phyloP scores from a whole-genome alignment of 1,140 invertebrate genomes.

The Drosophila nasuta region DNA sequence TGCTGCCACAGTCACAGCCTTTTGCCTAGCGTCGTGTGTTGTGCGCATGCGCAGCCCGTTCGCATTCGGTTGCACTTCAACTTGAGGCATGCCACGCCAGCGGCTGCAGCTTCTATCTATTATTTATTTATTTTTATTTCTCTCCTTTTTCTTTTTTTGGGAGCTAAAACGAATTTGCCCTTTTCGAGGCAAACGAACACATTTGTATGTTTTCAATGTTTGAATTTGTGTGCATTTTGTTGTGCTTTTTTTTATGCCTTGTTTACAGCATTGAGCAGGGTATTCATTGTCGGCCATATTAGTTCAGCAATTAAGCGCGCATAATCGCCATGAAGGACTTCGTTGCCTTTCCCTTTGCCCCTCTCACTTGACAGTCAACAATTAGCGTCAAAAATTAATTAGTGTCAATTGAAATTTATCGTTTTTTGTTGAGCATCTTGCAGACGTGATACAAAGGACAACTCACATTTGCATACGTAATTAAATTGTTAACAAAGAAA shows the following conservation, averaged over 20 bases:
- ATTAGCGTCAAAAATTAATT: no score
- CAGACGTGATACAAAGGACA: no score
- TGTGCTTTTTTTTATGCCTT: slow-evolving; percentile 21
- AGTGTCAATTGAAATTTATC: no score
- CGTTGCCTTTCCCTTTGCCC: no score
- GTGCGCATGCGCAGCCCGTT: slow-evolving; percentile 71
- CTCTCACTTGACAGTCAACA: no score
- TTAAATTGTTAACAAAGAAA: no score
- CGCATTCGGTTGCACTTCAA: slow-evolving; percentile 74
- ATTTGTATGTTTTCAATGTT: slow-evolving; percentile 44
- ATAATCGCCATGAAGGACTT: neutral
- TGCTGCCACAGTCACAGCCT: neutral
- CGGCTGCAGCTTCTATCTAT: slow-evolving; percentile 41
- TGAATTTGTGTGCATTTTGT: slow-evolving; percentile 41
- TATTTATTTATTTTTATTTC: slow-evolving; percentile 12
- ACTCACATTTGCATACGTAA: no score
- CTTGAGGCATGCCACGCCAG: slow-evolving; percentile 64
- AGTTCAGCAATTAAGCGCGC: neutral
- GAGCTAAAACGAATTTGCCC: slow-evolving; percentile 41
- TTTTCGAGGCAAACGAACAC: slow-evolving; percentile 29
- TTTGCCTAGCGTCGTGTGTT: slow-evolving; percentile 36
- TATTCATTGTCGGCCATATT: neutral
- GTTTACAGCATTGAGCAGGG: slow-evolving; percentile 1
- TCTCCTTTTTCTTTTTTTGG: slow-evolving; percentile 16
- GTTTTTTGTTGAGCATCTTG: no score